A percentile compares a stretch with the other conserved stretches of the same genome.
These are phyloP conservation scores for Todiramphus chloris DNA, from an alignment of 2,113 vertebrate species.

Conservation along the genomic window DNA sequence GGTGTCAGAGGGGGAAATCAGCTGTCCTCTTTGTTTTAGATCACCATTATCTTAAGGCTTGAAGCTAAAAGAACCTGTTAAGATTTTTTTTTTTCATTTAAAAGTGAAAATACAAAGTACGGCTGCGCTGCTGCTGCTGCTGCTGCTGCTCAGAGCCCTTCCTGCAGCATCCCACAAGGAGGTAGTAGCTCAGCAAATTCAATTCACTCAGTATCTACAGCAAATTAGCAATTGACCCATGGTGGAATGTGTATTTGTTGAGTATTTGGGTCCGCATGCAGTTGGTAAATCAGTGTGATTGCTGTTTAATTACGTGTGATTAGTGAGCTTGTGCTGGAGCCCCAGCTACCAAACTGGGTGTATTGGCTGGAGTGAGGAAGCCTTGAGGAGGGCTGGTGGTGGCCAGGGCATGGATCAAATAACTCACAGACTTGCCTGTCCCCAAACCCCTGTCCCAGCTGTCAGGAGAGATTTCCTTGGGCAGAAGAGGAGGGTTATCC, in stretches of 20 bases:
- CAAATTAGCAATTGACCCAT: background rate
- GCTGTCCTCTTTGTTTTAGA: background rate
- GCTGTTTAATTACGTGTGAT: background rate
- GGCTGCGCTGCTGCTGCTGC: background rate
- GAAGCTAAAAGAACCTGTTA: background rate
- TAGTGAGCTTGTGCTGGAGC: background rate
- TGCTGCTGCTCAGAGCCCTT: background rate
- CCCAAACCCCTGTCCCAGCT: accelerated
- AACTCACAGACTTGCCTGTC: accelerated
- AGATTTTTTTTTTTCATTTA: background rate
- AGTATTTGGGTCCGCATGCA: background rate
- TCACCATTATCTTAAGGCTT: background rate
- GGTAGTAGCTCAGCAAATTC: background rate
- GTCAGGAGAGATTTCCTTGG: background rate
- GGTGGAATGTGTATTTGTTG: background rate
- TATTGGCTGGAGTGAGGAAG: background rate
- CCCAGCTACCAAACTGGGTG: background rate
- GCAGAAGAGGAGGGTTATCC: background rate
- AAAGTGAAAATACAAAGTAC: background rate
- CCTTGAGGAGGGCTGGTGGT: background rate
- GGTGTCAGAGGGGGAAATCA: background rate
- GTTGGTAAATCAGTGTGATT: background rate
- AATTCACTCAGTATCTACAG: background rate
- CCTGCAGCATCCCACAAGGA: background rate
- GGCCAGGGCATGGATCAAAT: background rate